A percentile compares a stretch with the other conserved stretches of the same genome.
phyloP scores from a whole-genome alignment of 2,888 invertebrate genomes.

The Lutraria lutraria region DNA sequence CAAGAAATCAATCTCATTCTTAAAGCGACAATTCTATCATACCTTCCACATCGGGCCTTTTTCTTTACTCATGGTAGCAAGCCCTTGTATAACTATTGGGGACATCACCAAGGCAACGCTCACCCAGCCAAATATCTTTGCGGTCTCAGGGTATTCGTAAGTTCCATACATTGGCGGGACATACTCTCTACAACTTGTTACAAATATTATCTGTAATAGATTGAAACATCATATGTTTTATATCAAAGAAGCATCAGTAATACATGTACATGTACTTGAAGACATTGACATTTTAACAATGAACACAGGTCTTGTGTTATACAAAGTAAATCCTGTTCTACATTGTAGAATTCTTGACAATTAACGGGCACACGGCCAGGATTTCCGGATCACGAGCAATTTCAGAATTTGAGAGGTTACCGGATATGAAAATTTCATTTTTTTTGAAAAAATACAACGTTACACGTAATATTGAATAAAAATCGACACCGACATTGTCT shows the following conservation, averaged over 20 bases:
- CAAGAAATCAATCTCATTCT: no score
- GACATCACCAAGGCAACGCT: slow-evolving; percentile 46
- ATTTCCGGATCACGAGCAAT: no score
- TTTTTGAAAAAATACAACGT: no score
- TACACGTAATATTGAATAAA: no score
- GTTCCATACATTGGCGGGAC: slow-evolving; percentile 52
- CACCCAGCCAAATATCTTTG: slow-evolving; percentile 50
- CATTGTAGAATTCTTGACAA: no score
- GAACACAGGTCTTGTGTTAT: no score
- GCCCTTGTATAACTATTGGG: slow-evolving; percentile 46
- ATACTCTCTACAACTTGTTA: slow-evolving; percentile 57
- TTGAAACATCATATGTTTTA: background rate
- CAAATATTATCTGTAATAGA: slow-evolving; percentile 51
- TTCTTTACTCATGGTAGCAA: background rate
- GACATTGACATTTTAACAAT: background rate
- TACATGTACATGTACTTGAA: background rate
- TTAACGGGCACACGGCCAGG: no score
- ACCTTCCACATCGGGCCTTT: slow-evolving; percentile 35
- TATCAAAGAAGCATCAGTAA: background rate
- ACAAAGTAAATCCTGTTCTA: no score
- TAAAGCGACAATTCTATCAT: background rate
- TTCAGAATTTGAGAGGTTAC: no score
- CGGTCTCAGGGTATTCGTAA: slow-evolving; percentile 46
- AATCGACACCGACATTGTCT: no score
- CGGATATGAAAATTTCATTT: no score